These are phyloP conservation scores for Listrodromus nycthemerus DNA, from an alignment of 2,888 invertebrate species.

Conservation along the genomic window DNA sequence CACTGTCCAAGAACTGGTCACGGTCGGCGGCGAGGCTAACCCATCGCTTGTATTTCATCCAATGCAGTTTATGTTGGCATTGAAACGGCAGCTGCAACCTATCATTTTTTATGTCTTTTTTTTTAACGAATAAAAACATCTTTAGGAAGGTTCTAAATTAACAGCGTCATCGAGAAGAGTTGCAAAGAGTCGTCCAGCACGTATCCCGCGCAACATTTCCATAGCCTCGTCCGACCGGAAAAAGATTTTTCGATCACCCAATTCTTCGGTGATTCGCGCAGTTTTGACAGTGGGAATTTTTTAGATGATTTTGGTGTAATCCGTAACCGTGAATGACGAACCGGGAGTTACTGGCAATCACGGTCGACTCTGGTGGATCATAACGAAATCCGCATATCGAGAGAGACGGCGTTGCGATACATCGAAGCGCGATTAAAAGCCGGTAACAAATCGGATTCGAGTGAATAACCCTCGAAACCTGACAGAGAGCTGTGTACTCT, in stretches of 20 bases:
- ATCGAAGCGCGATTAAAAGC: conserved; percentile 20
- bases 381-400: not conserved
- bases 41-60: not conserved
- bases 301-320: not conserved
- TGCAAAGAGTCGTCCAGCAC: no score
- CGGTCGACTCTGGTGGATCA: not conserved
- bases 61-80: not conserved
- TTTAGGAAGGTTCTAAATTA: no score
- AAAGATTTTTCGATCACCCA: no score
- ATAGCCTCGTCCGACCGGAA: no score
- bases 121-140: not conserved
- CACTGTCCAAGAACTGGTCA: conserved; percentile 3
- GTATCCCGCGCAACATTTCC: no score
- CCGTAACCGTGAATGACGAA: not conserved
- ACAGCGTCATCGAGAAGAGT: no score
- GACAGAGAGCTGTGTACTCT: not conserved
- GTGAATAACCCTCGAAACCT: conserved; percentile 28
- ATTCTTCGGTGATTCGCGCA: not conserved
- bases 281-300: not conserved
- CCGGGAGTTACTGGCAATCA: not conserved
- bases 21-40: not conserved
- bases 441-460: conserved; percentile 30
- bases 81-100: not conserved
- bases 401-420: not conserved
- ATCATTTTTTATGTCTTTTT: not conserved